Percentiles rank a stretch among this genome's conserved stretches.
phyloP scores from a whole-genome alignment of 2,113 vertebrate genomes.

The Indicator maculatus region DNA sequence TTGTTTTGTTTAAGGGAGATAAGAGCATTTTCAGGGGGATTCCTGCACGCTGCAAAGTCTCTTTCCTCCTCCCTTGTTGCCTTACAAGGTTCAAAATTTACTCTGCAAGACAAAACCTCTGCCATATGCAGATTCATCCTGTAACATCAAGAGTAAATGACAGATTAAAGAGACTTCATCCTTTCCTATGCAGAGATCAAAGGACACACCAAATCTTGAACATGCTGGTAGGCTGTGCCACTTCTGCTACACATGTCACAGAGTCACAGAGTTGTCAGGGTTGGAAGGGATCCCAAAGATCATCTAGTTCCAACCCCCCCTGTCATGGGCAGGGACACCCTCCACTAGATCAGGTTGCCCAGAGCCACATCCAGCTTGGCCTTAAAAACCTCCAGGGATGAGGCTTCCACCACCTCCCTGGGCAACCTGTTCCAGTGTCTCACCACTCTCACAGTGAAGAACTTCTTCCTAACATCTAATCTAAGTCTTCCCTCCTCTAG shows the following conservation, averaged over 20 bases:
- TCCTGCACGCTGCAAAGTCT: background rate
- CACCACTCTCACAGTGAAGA: too few relatives aligned
- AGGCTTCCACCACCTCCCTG: too few relatives aligned
- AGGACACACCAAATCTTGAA: background rate
- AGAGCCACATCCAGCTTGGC: too few relatives aligned
- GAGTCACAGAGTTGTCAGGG: too few relatives aligned
- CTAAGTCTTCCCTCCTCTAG: too few relatives aligned
- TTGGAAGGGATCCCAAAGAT: too few relatives aligned
- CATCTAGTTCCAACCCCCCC: too few relatives aligned
- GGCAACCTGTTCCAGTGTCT: too few relatives aligned
- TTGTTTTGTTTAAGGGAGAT: background rate
- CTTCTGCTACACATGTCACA: background rate
- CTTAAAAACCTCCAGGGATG: too few relatives aligned
- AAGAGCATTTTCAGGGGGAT: conserved; percentile 19
- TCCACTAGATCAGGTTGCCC: too few relatives aligned
- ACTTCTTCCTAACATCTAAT: too few relatives aligned
- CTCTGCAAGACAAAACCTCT: background rate
- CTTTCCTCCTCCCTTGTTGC: background rate
- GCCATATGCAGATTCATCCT: background rate
- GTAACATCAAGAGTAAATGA: background rate
- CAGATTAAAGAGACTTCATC: background rate
- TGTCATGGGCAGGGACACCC: too few relatives aligned
- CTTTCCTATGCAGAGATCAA: background rate
- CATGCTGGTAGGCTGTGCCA: background rate
- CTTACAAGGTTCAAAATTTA: background rate